Evolutionary conservation across 2,888 invertebrate genomes (phyloP), one percentile per base, ranked within the genome.

Genomic region (Scaptodrosophila latifasciaeformis): DNA sequence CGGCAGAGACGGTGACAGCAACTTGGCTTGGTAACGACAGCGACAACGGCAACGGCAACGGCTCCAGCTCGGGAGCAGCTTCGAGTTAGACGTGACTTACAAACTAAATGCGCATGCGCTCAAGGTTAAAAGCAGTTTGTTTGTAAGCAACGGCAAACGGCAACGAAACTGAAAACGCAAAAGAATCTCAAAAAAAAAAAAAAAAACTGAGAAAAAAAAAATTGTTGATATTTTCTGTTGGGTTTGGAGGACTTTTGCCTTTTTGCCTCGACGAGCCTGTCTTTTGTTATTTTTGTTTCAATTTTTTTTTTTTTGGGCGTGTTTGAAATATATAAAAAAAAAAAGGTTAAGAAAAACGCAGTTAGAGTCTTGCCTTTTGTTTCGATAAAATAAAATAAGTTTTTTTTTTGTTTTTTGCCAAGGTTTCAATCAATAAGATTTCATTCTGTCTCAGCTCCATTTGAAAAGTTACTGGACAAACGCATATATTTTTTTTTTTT

Each of bases 61-160:
- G 27, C 44, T 9, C 6, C 54, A 44, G 13, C 45, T 27, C 18
- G 35, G 37, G 40, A 46, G 50, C 60, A 52, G 52, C 66, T 67
- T 71, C 76, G 81, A 69, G 72, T 75, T 74, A 81, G 82, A 81
- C 84, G 84, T 82, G 82, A 84, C 82, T 82, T 82, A 82, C 84
- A 84, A 84, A 81, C 84, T 67, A 83, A 82, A 76, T 81, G 76
- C 81, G 79, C 71, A 49, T 65, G 55, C n/a, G 65, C 80, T 84
- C 82, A 82, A 82, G 82, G 82, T 80, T 82, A 76, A 78, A 67
- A 79, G 69, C 72, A 52, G 80, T 71, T 79, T 77, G 63, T 76
- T 81, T 77, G 76, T 81, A 66, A 66, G 56, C 57, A 65, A 65
- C 40, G 61, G 56, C 50, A 50, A 61, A 51, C 58, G 31, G 13